Conservation (phyloP, 2,113 vertebrate genomes). For the Scartelaos histophorus region DNA sequence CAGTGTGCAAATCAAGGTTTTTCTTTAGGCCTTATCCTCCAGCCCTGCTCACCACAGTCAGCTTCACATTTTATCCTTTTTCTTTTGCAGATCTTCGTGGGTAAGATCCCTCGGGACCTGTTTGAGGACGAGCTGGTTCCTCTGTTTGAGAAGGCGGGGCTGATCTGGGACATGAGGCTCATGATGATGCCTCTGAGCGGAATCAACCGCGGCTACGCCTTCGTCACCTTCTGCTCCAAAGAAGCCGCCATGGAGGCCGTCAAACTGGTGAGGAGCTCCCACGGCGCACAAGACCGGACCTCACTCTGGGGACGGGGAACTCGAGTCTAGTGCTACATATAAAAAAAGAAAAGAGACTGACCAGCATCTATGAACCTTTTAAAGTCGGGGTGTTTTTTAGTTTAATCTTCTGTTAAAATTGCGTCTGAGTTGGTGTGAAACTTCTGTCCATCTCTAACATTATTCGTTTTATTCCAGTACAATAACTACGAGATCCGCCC, state of each 20-base stretch:
- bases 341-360: too few relatives aligned
- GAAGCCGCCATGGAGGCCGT: slow-evolving; percentile 83
- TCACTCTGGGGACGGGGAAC: background rate
- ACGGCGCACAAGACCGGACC: background rate
- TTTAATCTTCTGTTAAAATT: too few relatives aligned
- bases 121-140: slow-evolving; percentile 98
- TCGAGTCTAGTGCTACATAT: too few relatives aligned
- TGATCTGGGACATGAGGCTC: slow-evolving; percentile 96
- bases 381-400: too few relatives aligned
- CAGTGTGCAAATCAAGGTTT: too few relatives aligned
- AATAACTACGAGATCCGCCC: slow-evolving; percentile 98
- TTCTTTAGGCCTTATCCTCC: too few relatives aligned
- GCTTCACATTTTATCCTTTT: background rate
- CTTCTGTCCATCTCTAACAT: too few relatives aligned
- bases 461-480: slow-evolving; percentile 77
- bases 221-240: slow-evolving; percentile 98
- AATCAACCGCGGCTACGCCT: slow-evolving; percentile 96
- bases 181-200: slow-evolving; percentile 99
- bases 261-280: background rate
- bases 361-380: too few relatives aligned
- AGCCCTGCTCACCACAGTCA: background rate
- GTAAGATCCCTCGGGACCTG: slow-evolving; percentile 95
- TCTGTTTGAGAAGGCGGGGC: slow-evolving; percentile 95
- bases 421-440: too few relatives aligned
- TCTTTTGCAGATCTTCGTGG: slow-evolving; percentile 89